Percentiles rank a stretch among this genome's conserved stretches.
phyloP scores from a whole-genome alignment of 2,888 invertebrate genomes.

The Candidula unifasciata region DNA sequence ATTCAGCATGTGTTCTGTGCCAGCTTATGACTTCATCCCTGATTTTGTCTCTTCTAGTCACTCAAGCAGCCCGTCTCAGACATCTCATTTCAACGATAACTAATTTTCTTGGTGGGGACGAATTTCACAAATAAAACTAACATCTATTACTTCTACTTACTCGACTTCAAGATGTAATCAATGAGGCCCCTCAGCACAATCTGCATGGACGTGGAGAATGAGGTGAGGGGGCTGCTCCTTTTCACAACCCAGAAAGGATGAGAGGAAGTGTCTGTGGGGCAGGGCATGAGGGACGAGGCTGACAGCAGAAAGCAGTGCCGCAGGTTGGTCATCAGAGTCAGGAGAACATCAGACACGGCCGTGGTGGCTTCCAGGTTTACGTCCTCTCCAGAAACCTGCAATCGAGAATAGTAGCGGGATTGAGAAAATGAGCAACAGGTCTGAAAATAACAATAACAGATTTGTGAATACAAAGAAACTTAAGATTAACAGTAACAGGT shows the following conservation, averaged over 20 bases:
- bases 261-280: conserved; percentile 32
- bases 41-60: too few species aligned
- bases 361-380: conserved; percentile 88
- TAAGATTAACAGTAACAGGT: background rate
- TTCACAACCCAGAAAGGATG: conserved; percentile 79
- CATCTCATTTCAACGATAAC: too few species aligned
- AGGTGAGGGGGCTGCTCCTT: conserved; percentile 69
- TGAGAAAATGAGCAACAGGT: background rate
- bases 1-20: too few species aligned
- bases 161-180: conserved; percentile 88
- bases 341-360: conserved; percentile 87
- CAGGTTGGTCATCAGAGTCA: conserved; percentile 88
- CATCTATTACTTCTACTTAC: conserved; percentile 62
- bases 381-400: conserved; percentile 80
- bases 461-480: too few species aligned
- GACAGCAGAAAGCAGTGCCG: conserved; percentile 78
- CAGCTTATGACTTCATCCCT: too few species aligned
- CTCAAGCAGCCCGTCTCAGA: too few species aligned
- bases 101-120: too few species aligned
- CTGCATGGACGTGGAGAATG: conserved; percentile 76
- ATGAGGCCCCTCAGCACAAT: conserved; percentile 83
- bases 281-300: conserved; percentile 48
- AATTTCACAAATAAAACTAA: too few species aligned
- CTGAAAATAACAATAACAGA: background rate
- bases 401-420: background rate